phyloP scores from a whole-genome alignment of 2,797 vertebrate genomes.

The Novumbra hubbsi region DNA sequence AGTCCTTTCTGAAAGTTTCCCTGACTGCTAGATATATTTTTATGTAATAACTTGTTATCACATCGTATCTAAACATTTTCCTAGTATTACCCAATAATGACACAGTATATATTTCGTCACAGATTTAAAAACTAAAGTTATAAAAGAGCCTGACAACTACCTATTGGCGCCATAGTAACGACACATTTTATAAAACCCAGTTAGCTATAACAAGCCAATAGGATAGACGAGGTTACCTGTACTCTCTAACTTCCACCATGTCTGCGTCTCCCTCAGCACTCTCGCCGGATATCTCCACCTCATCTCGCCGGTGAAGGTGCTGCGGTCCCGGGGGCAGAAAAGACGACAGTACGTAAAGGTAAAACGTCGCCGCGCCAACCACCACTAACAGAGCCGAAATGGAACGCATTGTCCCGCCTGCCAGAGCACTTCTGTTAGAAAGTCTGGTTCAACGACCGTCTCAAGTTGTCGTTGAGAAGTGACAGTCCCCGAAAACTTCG shows the following conservation, averaged over 20 bases:
- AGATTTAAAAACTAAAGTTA: no score
- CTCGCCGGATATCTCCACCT: slow-evolving; percentile 10
- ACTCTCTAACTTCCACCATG: background rate
- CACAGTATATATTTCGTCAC: no score
- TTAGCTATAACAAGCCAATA: background rate
- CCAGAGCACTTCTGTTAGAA: background rate
- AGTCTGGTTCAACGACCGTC: slow-evolving; percentile 2
- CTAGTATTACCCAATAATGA: no score
- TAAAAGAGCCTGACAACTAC: no score
- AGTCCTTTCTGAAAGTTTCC: no score
- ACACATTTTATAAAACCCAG: no score
- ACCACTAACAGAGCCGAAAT: slow-evolving; percentile 70
- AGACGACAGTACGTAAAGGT: slow-evolving; percentile 83
- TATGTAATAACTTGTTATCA: no score
- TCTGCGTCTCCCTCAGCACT: background rate
- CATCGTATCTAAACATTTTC: no score
- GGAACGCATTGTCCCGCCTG: slow-evolving; percentile 70
- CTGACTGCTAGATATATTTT: no score
- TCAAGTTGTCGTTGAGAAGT: background rate
- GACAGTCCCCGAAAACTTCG: background rate
- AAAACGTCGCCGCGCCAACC: slow-evolving; percentile 76
- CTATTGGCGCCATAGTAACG: no score
- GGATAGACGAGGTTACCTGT: background rate
- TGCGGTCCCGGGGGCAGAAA: slow-evolving; percentile 71
- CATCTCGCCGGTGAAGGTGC: slow-evolving; percentile 12